Evolutionary conservation across 2,888 invertebrate species (phyloP).

Genomic region (Ashinkailepas kermadecensis): DNA sequence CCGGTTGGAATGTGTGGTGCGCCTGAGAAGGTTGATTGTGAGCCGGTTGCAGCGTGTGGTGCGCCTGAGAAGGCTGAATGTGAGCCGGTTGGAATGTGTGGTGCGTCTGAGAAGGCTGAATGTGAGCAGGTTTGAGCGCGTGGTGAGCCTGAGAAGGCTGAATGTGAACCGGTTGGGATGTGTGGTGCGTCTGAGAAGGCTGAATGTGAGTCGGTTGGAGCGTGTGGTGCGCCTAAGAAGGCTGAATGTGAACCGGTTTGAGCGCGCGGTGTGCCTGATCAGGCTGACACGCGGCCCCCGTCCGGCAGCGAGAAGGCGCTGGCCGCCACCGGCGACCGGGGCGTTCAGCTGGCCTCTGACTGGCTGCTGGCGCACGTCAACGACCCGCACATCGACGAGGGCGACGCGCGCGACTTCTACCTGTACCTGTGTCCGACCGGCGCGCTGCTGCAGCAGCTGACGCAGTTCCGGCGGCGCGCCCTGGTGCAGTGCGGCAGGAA

Average conservation of each 20-base stretch:
- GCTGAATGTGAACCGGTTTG: not conserved
- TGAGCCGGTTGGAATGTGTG: not conserved
- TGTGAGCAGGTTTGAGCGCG: no score
- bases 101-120: not conserved
- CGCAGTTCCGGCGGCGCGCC: conserved; percentile 33
- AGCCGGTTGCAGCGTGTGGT: not conserved
- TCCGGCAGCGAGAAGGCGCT: conserved; percentile 69
- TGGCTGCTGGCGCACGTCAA: conserved; percentile 85
- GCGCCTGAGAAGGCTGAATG: not conserved
- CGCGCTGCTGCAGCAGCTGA: conserved; percentile 52
- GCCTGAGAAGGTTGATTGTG: not conserved
- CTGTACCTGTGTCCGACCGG: conserved; percentile 80
- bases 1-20: no score
- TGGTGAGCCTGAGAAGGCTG: no score
- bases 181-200: not conserved
- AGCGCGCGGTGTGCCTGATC: not conserved
- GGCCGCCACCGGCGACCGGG: conserved; percentile 79
- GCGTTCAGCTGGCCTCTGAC: conserved; percentile 80
- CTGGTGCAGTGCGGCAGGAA: conserved; percentile 63
- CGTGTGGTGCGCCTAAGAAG: not conserved
- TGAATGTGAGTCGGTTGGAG: not conserved
- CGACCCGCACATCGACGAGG: conserved; percentile 69
- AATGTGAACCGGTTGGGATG: no score
- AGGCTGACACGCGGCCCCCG: not conserved
- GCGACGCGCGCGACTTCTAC: conserved; percentile 72